phyloP scores from a whole-genome alignment of 2,113 vertebrate genomes.

The Galemys pyrenaicus region DNA sequence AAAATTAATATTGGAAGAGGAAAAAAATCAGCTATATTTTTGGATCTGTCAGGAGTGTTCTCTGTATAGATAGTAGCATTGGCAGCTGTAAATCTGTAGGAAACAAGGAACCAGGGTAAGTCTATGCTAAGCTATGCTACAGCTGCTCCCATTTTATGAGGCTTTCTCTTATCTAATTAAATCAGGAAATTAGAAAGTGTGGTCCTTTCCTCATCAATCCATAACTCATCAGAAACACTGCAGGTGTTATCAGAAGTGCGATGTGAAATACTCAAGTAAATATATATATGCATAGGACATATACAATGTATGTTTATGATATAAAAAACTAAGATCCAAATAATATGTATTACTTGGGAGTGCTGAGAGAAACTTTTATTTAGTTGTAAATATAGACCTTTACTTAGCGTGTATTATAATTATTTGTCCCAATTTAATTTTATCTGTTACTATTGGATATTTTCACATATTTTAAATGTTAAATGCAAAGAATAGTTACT shows the following conservation, averaged over 20 bases:
- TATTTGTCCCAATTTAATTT: background rate
- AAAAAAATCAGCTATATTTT: background rate
- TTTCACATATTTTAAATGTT: constrained; percentile 27
- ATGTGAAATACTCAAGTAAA: constrained; percentile 1
- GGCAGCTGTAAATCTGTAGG: background rate
- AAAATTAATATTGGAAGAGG: background rate
- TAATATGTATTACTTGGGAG: background rate
- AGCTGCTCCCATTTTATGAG: background rate
- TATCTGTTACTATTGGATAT: background rate
- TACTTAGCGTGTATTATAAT: background rate
- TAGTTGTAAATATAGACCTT: background rate
- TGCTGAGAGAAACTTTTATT: background rate
- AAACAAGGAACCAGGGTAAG: background rate
- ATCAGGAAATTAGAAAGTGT: constrained; percentile 1
- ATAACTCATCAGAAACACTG: background rate
- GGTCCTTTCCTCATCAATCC: constrained; percentile 2
- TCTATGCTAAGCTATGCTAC: background rate
- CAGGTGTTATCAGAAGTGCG: background rate
- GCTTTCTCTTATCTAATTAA: constrained; percentile 20
- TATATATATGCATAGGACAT: background rate
- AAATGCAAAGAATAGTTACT: background rate
- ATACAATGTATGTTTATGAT: background rate
- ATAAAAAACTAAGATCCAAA: background rate
- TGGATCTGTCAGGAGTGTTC: background rate
- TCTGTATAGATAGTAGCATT: background rate